A percentile compares a stretch with the other conserved stretches of the same genome.
Evolutionary conservation across 2,797 vertebrate genomes (phyloP).

Genomic region (Prionace glauca): DNA sequence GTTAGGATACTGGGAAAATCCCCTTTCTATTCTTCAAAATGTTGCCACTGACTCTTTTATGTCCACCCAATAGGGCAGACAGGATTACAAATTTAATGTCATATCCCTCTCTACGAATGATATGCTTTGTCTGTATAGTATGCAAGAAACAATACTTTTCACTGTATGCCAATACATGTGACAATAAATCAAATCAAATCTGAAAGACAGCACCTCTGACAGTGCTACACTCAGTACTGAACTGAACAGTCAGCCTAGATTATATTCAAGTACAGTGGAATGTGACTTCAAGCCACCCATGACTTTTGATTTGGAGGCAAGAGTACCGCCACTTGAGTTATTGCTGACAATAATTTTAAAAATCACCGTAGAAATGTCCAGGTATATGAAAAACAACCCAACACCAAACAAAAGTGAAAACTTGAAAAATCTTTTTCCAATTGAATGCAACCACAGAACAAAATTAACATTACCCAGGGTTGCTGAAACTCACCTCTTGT

Average conservation of each 20-base stretch:
- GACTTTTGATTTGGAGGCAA: background rate
- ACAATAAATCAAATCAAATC: background rate
- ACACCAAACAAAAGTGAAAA: background rate
- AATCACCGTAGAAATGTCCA: background rate
- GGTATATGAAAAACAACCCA: background rate
- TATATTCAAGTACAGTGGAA: background rate
- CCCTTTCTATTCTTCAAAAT: background rate
- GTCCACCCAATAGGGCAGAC: too few relatives aligned
- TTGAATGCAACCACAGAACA: background rate
- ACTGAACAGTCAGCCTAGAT: background rate
- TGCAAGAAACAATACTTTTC: too few relatives aligned
- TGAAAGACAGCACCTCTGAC: background rate
- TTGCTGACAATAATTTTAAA: background rate
- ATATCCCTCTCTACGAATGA: too few relatives aligned
- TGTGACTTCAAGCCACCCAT: background rate
- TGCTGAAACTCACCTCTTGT: conserved; percentile 62
- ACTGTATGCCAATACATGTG: too few relatives aligned
- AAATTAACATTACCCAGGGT: background rate
- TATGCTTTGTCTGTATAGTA: too few relatives aligned
- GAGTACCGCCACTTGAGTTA: background rate
- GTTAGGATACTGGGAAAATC: background rate
- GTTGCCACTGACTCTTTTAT: background rate
- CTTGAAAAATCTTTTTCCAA: background rate
- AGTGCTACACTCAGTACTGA: background rate
- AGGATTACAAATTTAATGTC: background rate